A percentile compares a stretch with the other conserved stretches of the same genome.
These are phyloP conservation scores for Rhombomys opimus DNA, from an alignment of 2,113 vertebrate species.

Conservation along the genomic window DNA sequence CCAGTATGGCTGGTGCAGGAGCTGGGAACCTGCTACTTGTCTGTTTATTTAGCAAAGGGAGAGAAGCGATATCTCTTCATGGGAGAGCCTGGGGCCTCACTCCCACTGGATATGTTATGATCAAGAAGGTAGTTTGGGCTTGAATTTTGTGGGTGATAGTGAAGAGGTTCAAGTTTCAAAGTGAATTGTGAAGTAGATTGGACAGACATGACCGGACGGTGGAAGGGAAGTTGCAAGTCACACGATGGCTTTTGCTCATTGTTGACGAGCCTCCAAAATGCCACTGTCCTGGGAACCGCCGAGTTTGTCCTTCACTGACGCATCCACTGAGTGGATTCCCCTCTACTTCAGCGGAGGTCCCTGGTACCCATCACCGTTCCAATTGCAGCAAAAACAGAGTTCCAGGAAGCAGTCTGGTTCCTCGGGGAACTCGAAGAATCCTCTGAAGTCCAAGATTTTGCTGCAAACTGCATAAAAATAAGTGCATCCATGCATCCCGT, in stretches of 20 bases:
- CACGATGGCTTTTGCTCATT: neutral
- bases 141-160: neutral
- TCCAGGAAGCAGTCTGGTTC: neutral
- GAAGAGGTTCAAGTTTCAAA: constrained; percentile 4
- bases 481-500: rapidly evolving
- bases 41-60: neutral
- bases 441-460: neutral
- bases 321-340: neutral
- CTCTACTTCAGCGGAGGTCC: neutral
- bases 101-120: neutral
- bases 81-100: neutral
- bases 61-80: neutral
- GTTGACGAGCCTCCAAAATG: neutral
- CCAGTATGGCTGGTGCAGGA: neutral
- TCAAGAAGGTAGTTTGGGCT: neutral
- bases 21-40: neutral
- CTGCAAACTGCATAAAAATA: neutral
- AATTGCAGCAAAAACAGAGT: neutral
- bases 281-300: neutral
- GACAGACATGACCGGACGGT: neutral
- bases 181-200: neutral
- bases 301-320: neutral
- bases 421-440: constrained; percentile 11
- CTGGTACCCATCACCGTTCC: neutral
- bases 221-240: neutral